Base-by-base conservation (phyloP, 2,888 invertebrate genomes). In the Pherbina coryleti region DNA sequence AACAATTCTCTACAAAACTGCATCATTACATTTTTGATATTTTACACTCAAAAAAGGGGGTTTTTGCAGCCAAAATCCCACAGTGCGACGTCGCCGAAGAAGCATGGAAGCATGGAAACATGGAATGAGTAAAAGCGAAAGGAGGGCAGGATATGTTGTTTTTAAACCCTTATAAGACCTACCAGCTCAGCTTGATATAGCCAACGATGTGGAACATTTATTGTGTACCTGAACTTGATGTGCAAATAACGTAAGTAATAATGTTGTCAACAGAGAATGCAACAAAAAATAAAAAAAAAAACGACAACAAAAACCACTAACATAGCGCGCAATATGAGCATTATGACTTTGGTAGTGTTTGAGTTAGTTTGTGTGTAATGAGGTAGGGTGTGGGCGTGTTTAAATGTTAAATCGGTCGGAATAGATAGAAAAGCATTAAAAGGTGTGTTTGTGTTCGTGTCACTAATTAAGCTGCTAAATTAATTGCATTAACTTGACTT, bases 151-250 rank as follows among this genome's bases (percentile, higher is more conserved):
- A 44, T 3, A 44, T 44, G 44, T 14, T 14, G 14, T 44, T 11
- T 44, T 44, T 14, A 14, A 44, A 14, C 44, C 44, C 44, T 44
- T 44, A 44, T 44, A 44, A 44, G 44, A 44, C 44, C 44, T 44
- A 44, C 11, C 44, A 11, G 44, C 44, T 44, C 66, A 11, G 34
- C 28, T 3, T 9, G 53, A 17, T 25, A 5, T 60, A 5, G n/a
- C 34, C 34, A 57, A 60, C 60, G 22, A n/a, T n/a, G 28, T 19
- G 34, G 34, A 28, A n/a, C 31, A 44, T n/a, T 31, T 72, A 73
- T 76, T 60, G 64, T 77, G 78, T 80, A 66, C 73, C 75, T 81
- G 79, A 80, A 79, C 77, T 81, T 79, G 77, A 76, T 77, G 76
- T 69, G 72, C 60, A 77, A 69, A 69, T 69, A 69, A 69, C 51